phyloP scores from a whole-genome alignment of 2,113 vertebrate genomes.

The Pipra filicauda region DNA sequence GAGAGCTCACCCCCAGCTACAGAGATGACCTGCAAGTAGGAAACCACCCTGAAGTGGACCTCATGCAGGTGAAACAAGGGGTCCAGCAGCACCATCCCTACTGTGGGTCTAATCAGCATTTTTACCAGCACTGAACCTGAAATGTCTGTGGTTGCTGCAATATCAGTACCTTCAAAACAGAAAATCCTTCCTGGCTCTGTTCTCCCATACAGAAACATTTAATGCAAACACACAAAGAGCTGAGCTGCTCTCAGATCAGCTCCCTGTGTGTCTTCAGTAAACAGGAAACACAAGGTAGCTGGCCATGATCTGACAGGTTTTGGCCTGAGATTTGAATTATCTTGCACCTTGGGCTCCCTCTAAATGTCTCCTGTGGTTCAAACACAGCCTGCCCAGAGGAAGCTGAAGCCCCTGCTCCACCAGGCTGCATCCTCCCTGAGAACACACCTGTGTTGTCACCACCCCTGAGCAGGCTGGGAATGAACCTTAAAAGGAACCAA shows the following conservation, averaged over 20 bases:
- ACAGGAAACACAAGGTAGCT: neutral
- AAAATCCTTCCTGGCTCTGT: neutral
- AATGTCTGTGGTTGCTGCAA: neutral
- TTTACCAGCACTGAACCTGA: neutral
- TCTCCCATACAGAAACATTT: neutral
- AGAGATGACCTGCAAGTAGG: neutral
- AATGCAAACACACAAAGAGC: neutral
- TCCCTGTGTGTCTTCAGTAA: neutral
- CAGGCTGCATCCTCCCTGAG: neutral
- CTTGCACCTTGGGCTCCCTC: neutral
- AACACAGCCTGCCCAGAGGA: neutral
- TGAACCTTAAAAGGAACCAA: neutral
- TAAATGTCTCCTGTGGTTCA: neutral
- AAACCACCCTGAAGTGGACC: neutral
- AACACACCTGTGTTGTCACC: neutral
- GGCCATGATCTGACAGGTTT: neutral
- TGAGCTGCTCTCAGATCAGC: neutral
- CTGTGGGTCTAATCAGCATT: neutral
- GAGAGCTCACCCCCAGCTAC: neutral
- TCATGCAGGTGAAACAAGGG: neutral
- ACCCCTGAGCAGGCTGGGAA: neutral
- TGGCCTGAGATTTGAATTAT: neutral
- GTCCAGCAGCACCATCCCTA: neutral
- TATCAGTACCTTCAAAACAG: accelerated
- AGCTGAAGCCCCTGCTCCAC: neutral